Evolutionary conservation across 2,888 invertebrate genomes (phyloP), one percentile per base, ranked within the genome.

Genomic region (Trissolcus brochymenae): DNA sequence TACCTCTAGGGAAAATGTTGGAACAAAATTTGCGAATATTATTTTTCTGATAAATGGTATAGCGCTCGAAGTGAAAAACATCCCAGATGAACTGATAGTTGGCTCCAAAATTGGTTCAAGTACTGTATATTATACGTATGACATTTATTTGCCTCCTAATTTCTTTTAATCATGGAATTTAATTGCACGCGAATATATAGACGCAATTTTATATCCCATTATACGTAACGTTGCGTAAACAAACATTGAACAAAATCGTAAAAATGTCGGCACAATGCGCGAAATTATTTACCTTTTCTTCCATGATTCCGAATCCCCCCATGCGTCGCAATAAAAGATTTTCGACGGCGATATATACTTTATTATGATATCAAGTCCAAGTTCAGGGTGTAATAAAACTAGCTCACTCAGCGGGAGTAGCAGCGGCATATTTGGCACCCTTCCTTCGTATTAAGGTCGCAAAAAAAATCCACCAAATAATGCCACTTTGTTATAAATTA

Each of bases 401-500:
- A 73, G 68, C 72, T 77, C 72, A 76, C 72, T 70, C 66, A 51
- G 62, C 71, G 66, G 62, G 53, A 70, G 35, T 35, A 76, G 71
- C 76, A 76, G 57, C 62, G 62, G 70, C 65, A 65, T 71, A 76
- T 76, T 67, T 66, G 70, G 64, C 76, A 70, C 72, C 72, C 72
- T 66, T 55, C 60, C 60, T 29, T n/a, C 57, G 60, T 68, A 54
- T 57, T 68, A 68, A 68, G 54, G 53, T 41, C 51, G 56, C 6
- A 55, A 64, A n/a, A 73, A 78, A 61, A 35, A 11, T 66, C 55
- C 41, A 41, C 74, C 59, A 74, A 78, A 71, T 67, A 78, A 71
- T 56, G 59, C 70, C 67, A 67, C 66, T 78, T 78, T 78, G 71
- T 78, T 71, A 74, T 74, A 78, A 78, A 74, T 75, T 78, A 78